These are phyloP conservation scores for Phthorimaea operculella DNA, from an alignment of 1,140 invertebrate genomes.

Conservation along the genomic window DNA sequence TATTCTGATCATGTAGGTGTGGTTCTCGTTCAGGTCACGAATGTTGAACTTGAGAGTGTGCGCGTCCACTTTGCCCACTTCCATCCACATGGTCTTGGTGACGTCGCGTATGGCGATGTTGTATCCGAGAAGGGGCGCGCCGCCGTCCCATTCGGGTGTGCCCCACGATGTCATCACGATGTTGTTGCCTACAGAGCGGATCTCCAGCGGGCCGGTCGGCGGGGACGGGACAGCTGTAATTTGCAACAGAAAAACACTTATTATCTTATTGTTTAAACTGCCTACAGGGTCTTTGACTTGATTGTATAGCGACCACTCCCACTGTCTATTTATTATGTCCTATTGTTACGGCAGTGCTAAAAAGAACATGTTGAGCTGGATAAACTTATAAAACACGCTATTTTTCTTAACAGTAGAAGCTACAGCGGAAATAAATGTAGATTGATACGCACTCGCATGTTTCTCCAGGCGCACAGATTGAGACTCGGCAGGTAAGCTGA, in stretches of 20 bases:
- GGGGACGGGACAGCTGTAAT: slow-evolving; percentile 85
- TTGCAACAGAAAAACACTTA: background rate
- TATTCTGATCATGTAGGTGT: slow-evolving; percentile 90
- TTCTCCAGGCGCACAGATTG: slow-evolving; percentile 88
- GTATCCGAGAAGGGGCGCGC: slow-evolving; percentile 89
- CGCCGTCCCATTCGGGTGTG: slow-evolving; percentile 92
- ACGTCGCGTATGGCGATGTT: slow-evolving; percentile 93
- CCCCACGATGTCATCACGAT: slow-evolving; percentile 93
- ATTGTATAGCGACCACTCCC: too few relatives aligned
- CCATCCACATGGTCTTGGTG: slow-evolving; percentile 96
- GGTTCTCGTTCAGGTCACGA: slow-evolving; percentile 87
- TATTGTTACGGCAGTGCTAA: too few relatives aligned
- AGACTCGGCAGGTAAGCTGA: slow-evolving; percentile 82
- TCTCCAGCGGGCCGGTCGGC: slow-evolving; percentile 89
- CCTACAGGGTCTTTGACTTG: too few relatives aligned
- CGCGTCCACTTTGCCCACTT: slow-evolving; percentile 87
- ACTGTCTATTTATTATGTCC: too few relatives aligned
- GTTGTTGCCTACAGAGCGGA: slow-evolving; percentile 82
- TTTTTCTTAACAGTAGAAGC: too few relatives aligned
- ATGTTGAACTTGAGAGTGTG: slow-evolving; percentile 87
- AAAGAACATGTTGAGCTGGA: too few relatives aligned
- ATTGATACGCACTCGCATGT: slow-evolving; percentile 86
- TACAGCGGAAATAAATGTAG: too few relatives aligned
- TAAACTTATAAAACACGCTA: too few relatives aligned
- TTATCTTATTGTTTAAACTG: too few relatives aligned